These are phyloP conservation scores for Gibbula magus DNA, from an alignment of 2,888 invertebrate genomes.

Conservation along the genomic window DNA sequence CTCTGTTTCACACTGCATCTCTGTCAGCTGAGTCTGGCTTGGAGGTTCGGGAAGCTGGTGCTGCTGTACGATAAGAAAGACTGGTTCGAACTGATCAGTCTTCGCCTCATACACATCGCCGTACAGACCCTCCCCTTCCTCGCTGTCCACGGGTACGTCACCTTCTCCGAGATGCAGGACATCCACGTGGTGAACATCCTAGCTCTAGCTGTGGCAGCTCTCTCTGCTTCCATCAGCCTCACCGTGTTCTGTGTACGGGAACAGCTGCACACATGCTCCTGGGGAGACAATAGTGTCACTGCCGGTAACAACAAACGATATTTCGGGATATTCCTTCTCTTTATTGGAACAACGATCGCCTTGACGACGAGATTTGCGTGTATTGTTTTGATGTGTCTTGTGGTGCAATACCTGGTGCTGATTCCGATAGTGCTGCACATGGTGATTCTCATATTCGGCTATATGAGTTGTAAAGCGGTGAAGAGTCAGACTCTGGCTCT, in stretches of 20 bases:
- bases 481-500: not conserved
- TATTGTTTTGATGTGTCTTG: conserved; percentile 30
- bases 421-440: conserved; percentile 32
- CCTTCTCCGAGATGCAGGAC: not conserved
- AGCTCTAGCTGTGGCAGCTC: conserved; percentile 32
- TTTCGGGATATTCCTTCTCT: conserved; percentile 21
- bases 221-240: conserved; percentile 33
- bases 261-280: conserved; percentile 2
- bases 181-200: conserved; percentile 21
- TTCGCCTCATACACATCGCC: conserved; percentile 55
- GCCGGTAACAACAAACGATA: not conserved
- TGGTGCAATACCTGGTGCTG: conserved; percentile 23
- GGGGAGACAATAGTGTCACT: not conserved
- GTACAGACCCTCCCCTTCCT: conserved; percentile 56
- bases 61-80: conserved; percentile 51
- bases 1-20: conserved; percentile 56
- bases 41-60: conserved; percentile 56
- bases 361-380: conserved; percentile 26
- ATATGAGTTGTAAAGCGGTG: not conserved
- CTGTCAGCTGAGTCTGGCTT: conserved; percentile 56
- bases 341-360: conserved; percentile 29
- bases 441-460: conserved; percentile 22
- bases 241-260: conserved; percentile 31
- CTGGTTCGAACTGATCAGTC: conserved; percentile 50
- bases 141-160: conserved; percentile 15